Percentiles rank a stretch among this genome's conserved stretches.
phyloP scores from a whole-genome alignment of 2,113 vertebrate genomes.

The Microcebus griseorufus region DNA sequence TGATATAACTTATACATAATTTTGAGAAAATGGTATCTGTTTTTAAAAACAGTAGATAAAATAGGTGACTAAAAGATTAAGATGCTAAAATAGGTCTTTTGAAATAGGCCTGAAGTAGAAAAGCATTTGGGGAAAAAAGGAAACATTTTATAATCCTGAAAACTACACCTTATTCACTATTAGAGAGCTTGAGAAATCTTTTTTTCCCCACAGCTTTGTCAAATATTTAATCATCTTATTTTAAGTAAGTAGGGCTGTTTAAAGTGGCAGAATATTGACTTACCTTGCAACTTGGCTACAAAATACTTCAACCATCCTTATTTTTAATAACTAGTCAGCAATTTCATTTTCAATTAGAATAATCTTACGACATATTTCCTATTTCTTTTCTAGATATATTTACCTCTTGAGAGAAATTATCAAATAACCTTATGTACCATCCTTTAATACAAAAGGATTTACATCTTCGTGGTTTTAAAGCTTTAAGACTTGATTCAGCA shows the following conservation, averaged over 20 bases:
- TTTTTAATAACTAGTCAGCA: neutral
- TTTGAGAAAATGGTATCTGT: neutral
- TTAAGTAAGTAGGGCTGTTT: neutral
- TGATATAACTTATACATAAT: neutral
- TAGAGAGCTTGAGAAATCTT: neutral
- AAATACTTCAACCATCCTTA: neutral
- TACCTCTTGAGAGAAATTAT: neutral
- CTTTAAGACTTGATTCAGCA: neutral
- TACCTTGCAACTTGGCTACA: neutral
- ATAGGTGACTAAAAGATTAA: neutral
- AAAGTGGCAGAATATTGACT: neutral
- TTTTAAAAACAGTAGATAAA: constrained; percentile 10
- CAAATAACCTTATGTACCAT: neutral
- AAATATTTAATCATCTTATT: neutral
- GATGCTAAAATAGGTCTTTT: neutral
- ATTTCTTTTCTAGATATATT: constrained; percentile 37
- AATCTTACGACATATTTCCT: neutral
- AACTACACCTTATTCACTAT: neutral
- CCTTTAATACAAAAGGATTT: neutral
- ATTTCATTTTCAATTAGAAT: constrained; percentile 49
- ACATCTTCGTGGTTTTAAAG: constrained; percentile 1
- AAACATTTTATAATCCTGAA: neutral
- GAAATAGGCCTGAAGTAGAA: neutral
- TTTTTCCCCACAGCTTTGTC: too few species aligned
- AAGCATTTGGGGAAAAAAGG: neutral